Base-by-base conservation (phyloP, 2,113 vertebrate species). In the Struthidea cinerea region DNA sequence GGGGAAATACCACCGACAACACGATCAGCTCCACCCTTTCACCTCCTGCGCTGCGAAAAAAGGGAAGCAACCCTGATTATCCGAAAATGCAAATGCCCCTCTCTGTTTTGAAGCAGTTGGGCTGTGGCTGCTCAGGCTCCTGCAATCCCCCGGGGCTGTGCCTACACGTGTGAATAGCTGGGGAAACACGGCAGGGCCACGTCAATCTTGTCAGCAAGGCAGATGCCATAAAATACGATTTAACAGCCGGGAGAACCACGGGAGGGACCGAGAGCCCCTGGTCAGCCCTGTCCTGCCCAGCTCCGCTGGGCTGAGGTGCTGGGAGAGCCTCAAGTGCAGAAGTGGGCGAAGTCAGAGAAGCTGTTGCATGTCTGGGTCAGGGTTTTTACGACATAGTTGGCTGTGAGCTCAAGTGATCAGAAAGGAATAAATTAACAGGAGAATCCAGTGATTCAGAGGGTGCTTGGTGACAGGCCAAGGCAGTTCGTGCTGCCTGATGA, bases 401-500 rank as follows among this genome's bases (percentile, higher is more conserved):
- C 60, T 11, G 9, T 35, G 47, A 91, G 91, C 93, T 96, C 85
- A 39, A 93, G 75, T 55, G 83, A 84, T 94, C 83, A 56, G 75
- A 93, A 93, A 80, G 82, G 71, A 87, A 93, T 82, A 74, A 93
- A 60, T 86, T 30, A 93, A 24, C 73, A 57, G 78, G 78, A 76
- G 80, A 94, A 92, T 6, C n/a, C 83, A 84, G 94, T 86, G 95
- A 86, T 57, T 94, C 88, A 55, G 92, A 92, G 71, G n/a, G 83
- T 74, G 63, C 28, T 77, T 77, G 28, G 81, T 75, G 90, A 91
- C 49, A 74, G 90, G 79, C 71, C 93, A 86, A 63, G 46, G 75
- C 67, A 61, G 60, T 2, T 77, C 39, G 16, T 32, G 77, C 75
- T 74, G 85, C 71, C 47, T 63, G 75, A 42, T 12, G 68, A 22